phyloP scores from a whole-genome alignment of 2,888 invertebrate genomes.

The Phania funesta region DNA sequence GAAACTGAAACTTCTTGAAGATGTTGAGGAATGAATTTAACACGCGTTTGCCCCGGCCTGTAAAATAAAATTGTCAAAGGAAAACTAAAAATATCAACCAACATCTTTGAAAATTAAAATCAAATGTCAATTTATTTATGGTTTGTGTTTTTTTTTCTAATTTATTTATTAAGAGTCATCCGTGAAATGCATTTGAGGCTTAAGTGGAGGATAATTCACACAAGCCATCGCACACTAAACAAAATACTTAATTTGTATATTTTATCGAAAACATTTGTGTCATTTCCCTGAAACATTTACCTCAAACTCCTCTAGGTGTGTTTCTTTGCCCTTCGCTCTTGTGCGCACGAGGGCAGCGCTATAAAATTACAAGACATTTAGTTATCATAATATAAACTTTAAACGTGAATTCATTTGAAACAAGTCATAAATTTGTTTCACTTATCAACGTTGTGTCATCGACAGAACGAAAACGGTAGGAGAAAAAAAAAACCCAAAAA shows the following conservation, averaged over 20 bases:
- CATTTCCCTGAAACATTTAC: not conserved
- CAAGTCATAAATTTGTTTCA: slow-evolving; percentile 64
- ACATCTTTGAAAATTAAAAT: slow-evolving; percentile 15
- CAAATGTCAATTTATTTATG: slow-evolving; percentile 5
- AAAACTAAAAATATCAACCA: slow-evolving; percentile 55
- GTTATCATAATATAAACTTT: slow-evolving; percentile 62
- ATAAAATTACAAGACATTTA: slow-evolving; percentile 64
- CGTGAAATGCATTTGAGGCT: slow-evolving; percentile 40
- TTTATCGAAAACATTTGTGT: slow-evolving; percentile 43
- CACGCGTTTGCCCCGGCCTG: slow-evolving; percentile 12
- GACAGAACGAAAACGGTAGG: not conserved
- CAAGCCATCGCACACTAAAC: not conserved
- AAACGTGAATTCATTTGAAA: slow-evolving; percentile 65
- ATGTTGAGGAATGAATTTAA: slow-evolving; percentile 33
- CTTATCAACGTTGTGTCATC: slow-evolving; percentile 59
- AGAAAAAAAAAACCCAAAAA: slow-evolving; percentile 16
- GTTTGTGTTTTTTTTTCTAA: not conserved
- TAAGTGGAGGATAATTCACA: slow-evolving; percentile 1
- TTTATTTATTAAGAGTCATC: slow-evolving; percentile 52
- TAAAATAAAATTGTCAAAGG: slow-evolving; percentile 51
- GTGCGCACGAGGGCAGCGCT: not conserved
- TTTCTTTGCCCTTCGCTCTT: not conserved
- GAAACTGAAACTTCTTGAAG: not conserved
- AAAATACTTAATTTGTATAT: slow-evolving; percentile 41
- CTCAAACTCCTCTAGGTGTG: not conserved